Evolutionary conservation across 2,113 vertebrate species (phyloP), one percentile per base, ranked within the genome.

Genomic region (Hippocampus abdominalis): DNA sequence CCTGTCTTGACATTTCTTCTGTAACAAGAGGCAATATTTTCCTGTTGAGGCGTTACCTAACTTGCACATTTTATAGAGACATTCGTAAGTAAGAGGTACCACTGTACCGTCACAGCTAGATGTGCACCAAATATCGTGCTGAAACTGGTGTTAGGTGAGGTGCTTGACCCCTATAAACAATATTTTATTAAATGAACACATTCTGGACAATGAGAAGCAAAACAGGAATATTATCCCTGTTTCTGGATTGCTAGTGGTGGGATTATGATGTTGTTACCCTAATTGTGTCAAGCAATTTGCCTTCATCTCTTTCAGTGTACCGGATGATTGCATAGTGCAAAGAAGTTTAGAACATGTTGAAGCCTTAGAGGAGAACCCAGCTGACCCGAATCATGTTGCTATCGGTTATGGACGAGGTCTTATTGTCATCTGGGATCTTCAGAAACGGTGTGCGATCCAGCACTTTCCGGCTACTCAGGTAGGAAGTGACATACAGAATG

Each of bases 401-500:
- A 94, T 99, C 0, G 96, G 97, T 44, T 99, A 98, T 42, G 95
- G 95, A 68, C 94, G 96, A 48, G 97, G 96, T 64, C 93, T 98
- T 39, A 90, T 96, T 74, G 91, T 96, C 23, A 84, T 96, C 73
- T 99, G 97, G 96, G 95, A 98, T 81, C 81, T 97, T 67, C 91
- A 89, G 71, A 89, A 77, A 20, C 90, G 80, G n/a, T 69, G 74
- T 32, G 91, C 87, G 20, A 79, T 92, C 18, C 92, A 89, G 49
- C 93, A 95, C 74, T 95, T 97, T 74, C 92, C 94, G 23, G 93
- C 95, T 81, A 94, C 90, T 72, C 96, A 98, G 95, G 97, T 99
- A 91, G 25, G 12, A 13, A 8, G 1, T 20, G 5, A 11, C 6
- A 44, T 20, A 7, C 12, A 11, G 3, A 6, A 29, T 29, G 29